These are phyloP conservation scores for Biston betularia DNA, from an alignment of 2,888 invertebrate genomes.

Conservation along the genomic window DNA sequence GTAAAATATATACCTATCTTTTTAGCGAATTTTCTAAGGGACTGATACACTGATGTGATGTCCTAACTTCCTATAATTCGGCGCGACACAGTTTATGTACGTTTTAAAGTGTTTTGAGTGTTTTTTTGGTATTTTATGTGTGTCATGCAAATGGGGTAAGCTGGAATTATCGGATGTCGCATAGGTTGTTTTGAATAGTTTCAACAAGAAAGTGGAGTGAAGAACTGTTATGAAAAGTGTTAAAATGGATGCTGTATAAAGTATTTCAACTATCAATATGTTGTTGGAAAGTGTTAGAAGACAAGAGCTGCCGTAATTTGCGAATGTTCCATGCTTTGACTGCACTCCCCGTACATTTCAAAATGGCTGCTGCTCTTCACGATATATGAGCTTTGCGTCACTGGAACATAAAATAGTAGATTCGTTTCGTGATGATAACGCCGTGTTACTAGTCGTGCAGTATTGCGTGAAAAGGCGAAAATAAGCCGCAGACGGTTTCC, in stretches of 20 bases:
- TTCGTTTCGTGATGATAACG: slow-evolving; percentile 74
- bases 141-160: slow-evolving; percentile 92
- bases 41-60: slow-evolving; percentile 84
- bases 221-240: slow-evolving; percentile 78
- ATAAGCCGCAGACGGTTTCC: slow-evolving; percentile 67
- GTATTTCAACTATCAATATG: slow-evolving; percentile 67
- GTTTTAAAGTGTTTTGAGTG: slow-evolving; percentile 85
- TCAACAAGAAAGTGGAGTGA: slow-evolving; percentile 81
- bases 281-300: slow-evolving; percentile 61
- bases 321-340: slow-evolving; percentile 86
- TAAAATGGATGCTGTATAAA: slow-evolving; percentile 78
- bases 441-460: slow-evolving; percentile 74
- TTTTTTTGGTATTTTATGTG: slow-evolving; percentile 88
- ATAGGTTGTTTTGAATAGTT: slow-evolving; percentile 86
- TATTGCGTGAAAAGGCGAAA: slow-evolving; percentile 73
- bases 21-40: slow-evolving; percentile 87
- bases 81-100: slow-evolving; percentile 81
- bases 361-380: slow-evolving; percentile 87
- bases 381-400: slow-evolving; percentile 87
- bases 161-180: slow-evolving; percentile 87
- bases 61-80: slow-evolving; percentile 81
- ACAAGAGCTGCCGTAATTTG: slow-evolving; percentile 75
- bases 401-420: slow-evolving; percentile 85
- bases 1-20: slow-evolving; percentile 89
- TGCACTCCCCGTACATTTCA: slow-evolving; percentile 87